Conservation (phyloP, 2,888 invertebrate genomes). For the Pelosia muscerda region DNA sequence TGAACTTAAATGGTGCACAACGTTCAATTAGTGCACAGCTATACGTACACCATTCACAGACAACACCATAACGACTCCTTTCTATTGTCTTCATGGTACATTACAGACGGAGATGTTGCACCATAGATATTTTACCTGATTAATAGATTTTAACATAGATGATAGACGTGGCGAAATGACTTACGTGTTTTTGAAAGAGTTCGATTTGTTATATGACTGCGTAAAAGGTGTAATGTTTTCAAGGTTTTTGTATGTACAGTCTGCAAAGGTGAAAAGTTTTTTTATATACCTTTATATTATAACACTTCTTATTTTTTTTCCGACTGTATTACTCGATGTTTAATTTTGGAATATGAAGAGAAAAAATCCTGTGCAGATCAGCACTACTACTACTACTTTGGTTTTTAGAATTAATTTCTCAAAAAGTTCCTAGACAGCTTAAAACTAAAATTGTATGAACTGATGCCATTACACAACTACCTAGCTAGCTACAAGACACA, state of each 20-base stretch:
- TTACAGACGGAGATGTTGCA: conserved; percentile 62
- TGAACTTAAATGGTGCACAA: conserved; percentile 66
- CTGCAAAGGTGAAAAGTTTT: too few species aligned
- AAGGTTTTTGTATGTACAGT: neutral
- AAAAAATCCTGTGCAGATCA: too few species aligned
- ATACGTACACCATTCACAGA: conserved; percentile 55
- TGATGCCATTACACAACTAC: too few species aligned
- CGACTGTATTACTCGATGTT: too few species aligned
- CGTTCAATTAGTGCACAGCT: conserved; percentile 65
- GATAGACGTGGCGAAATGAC: conserved; percentile 14
- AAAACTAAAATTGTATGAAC: too few species aligned
- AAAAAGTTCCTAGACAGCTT: too few species aligned
- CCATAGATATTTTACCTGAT: conserved; percentile 73
- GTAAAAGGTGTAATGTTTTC: neutral
- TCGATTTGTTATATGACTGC: neutral
- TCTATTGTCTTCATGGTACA: conserved; percentile 78
- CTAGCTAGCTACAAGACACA: too few species aligned
- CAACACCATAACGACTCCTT: conserved; percentile 35
- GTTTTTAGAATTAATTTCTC: too few species aligned
- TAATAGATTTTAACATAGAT: conserved; percentile 82
- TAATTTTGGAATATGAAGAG: too few species aligned
- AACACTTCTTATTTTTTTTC: too few species aligned
- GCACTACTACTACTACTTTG: too few species aligned
- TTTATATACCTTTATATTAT: too few species aligned
- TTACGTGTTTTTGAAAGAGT: conserved; percentile 1